Conservation (phyloP, 1,140 invertebrate genomes). For the Agrypnia vestita region DNA sequence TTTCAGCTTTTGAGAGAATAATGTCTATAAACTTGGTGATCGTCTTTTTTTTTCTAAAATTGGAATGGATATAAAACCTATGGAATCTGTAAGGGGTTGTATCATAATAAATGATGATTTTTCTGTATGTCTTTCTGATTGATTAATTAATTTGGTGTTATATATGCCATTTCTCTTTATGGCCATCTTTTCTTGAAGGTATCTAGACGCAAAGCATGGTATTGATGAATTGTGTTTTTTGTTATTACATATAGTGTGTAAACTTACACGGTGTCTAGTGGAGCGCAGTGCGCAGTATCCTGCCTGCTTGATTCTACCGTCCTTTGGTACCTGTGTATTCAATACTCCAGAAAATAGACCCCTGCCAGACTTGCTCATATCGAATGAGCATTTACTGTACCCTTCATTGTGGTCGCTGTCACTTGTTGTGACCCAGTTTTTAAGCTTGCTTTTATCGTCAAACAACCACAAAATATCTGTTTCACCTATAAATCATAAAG, state of each 20-base stretch:
- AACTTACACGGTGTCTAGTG: constrained; percentile 75
- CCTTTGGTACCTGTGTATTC: constrained; percentile 81
- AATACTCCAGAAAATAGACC: constrained; percentile 86
- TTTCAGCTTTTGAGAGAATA: too few relatives aligned
- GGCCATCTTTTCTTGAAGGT: too few relatives aligned
- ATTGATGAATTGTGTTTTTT: too few relatives aligned
- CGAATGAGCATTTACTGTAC: constrained; percentile 79
- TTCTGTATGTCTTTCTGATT: too few relatives aligned
- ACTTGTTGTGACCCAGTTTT: constrained; percentile 82
- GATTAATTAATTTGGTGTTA: too few relatives aligned
- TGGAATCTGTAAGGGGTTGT: too few relatives aligned
- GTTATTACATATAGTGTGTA: neutral
- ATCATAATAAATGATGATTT: too few relatives aligned
- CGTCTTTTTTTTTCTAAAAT: too few relatives aligned
- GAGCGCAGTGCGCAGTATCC: constrained; percentile 88
- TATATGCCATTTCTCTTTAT: too few relatives aligned
- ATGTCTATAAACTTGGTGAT: too few relatives aligned
- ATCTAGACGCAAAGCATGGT: too few relatives aligned
- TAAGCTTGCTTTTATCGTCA: constrained; percentile 74
- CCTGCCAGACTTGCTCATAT: constrained; percentile 79
- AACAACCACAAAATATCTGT: constrained; percentile 82
- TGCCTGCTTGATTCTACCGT: constrained; percentile 82
- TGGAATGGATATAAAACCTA: too few relatives aligned
- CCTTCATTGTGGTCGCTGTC: constrained; percentile 90
- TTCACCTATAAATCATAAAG: constrained; percentile 71